These are phyloP conservation scores for Cybosia mesomella DNA, from an alignment of 2,888 invertebrate genomes.

Conservation along the genomic window DNA sequence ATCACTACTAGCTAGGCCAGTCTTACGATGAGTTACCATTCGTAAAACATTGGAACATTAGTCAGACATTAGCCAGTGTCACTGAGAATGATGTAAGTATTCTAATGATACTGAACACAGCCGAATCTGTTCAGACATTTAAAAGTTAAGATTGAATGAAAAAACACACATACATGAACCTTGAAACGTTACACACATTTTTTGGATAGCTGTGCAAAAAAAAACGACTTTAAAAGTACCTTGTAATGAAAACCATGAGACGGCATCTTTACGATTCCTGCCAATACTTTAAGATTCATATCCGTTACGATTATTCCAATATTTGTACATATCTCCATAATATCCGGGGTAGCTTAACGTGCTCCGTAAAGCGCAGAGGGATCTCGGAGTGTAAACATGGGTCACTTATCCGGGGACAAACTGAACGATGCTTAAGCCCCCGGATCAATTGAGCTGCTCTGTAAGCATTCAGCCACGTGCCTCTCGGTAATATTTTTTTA, in stretches of 20 bases:
- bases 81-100: too few relatives aligned
- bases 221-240: not conserved
- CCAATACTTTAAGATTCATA: conserved; percentile 11
- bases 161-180: too few relatives aligned
- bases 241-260: not conserved
- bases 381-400: conserved; percentile 18
- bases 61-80: too few relatives aligned
- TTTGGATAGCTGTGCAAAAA: not conserved
- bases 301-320: conserved; percentile 15
- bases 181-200: not conserved
- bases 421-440: conserved; percentile 8
- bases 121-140: too few relatives aligned
- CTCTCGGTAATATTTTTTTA: conserved; percentile 5
- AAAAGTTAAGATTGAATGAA: too few relatives aligned
- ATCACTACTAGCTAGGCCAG: too few relatives aligned
- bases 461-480: conserved; percentile 15
- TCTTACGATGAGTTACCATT: too few relatives aligned
- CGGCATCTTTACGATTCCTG: not conserved
- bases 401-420: conserved; percentile 16
- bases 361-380: conserved; percentile 7
- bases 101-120: too few relatives aligned
- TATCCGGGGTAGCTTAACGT: conserved; percentile 14
- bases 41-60: too few relatives aligned
- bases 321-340: conserved; percentile 15
- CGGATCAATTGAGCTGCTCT: conserved; percentile 16